phyloP scores from a whole-genome alignment of 2,888 invertebrate genomes.

The Phortica magna region DNA sequence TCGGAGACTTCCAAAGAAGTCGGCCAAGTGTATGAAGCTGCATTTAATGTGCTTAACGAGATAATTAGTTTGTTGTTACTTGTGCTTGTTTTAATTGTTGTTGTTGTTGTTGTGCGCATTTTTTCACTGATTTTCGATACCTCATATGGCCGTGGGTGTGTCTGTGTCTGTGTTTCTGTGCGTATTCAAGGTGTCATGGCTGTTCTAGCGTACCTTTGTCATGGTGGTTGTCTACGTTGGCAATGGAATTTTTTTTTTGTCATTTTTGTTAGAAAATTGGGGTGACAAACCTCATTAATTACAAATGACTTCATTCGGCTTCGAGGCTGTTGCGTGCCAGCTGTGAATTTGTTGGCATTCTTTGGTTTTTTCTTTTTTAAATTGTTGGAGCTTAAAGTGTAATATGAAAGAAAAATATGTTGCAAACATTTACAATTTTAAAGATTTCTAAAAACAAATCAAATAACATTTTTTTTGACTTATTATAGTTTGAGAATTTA shows the following conservation, averaged over 20 bases:
- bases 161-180: constrained; percentile 49
- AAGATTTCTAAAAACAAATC: too few relatives aligned
- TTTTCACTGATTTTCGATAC: constrained; percentile 22
- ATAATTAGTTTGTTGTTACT: constrained; percentile 72
- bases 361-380: background rate
- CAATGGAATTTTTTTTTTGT: constrained; percentile 39
- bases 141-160: constrained; percentile 24
- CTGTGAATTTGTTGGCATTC: constrained; percentile 11
- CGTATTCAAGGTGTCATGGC: constrained; percentile 54
- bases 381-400: background rate
- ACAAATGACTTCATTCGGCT: constrained; percentile 71
- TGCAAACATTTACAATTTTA: too few relatives aligned
- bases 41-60: constrained; percentile 69
- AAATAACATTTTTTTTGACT: too few relatives aligned
- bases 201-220: constrained; percentile 50
- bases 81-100: constrained; percentile 45
- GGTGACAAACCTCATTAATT: constrained; percentile 73
- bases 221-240: constrained; percentile 26
- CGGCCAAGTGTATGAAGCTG: constrained; percentile 37
- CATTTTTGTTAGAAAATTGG: constrained; percentile 62
- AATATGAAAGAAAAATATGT: background rate
- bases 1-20: background rate
- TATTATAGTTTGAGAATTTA: too few relatives aligned
- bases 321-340: constrained; percentile 37
- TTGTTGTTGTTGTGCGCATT: constrained; percentile 23